These are phyloP conservation scores for Octopus sinensis DNA, from an alignment of 1,140 invertebrate genomes.

Conservation along the genomic window DNA sequence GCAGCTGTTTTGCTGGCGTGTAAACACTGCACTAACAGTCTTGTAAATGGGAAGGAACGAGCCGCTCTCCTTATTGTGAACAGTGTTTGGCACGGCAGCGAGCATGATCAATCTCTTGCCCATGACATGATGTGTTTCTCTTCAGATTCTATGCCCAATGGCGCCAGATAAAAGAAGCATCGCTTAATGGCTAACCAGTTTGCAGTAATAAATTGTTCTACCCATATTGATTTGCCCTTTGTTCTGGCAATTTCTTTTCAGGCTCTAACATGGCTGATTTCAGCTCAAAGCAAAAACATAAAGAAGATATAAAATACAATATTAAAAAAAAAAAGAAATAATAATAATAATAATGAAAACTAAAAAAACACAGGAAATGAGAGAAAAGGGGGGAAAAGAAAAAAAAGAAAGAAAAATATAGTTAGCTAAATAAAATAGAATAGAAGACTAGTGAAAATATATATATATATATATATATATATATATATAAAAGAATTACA, in stretches of 20 bases:
- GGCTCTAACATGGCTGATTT: slow-evolving; percentile 8
- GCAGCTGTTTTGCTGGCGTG: neutral
- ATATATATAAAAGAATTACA: too few species aligned
- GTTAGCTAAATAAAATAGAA: neutral
- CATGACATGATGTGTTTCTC: neutral
- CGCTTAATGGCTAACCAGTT: slow-evolving; percentile 5
- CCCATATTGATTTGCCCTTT: slow-evolving; percentile 3
- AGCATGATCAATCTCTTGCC: neutral
- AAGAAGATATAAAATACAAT: neutral
- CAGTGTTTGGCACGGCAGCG: too few species aligned
- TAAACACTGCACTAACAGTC: neutral
- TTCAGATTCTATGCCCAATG: neutral
- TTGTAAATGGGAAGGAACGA: too few species aligned
- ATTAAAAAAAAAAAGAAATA: neutral
- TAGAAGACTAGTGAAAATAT: too few species aligned
- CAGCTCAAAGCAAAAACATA: slow-evolving; percentile 1
- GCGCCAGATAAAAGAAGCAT: slow-evolving; percentile 1
- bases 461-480: too few species aligned
- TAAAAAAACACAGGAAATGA: neutral
- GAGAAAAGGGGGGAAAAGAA: neutral
- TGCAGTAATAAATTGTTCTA: neutral
- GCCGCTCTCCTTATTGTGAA: too few species aligned
- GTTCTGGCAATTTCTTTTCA: neutral
- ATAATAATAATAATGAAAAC: neutral
- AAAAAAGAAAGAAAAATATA: neutral